Evolutionary conservation across 2,797 vertebrate species (phyloP).

Genomic region (Acipenser ruthenus): DNA sequence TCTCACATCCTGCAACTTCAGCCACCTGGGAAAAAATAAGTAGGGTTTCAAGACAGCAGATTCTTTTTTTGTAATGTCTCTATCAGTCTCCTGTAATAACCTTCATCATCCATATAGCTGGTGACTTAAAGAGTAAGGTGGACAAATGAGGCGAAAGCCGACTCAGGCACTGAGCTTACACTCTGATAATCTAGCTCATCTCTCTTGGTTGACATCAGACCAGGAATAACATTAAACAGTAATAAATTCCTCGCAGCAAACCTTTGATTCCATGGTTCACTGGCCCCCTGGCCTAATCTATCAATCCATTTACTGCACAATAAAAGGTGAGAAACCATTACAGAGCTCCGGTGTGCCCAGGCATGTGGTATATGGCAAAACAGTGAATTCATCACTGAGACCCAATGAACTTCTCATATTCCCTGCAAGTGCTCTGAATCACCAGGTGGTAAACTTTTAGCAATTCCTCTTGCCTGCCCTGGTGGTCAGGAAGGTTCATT

Average conservation of each 20-base stretch:
- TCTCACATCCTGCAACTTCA: not conserved
- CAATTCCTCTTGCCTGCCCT: too few relatives aligned
- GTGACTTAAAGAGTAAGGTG: constrained; percentile 38
- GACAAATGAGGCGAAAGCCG: constrained; percentile 53
- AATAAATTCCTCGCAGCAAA: constrained; percentile 58
- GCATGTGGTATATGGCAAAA: constrained; percentile 55
- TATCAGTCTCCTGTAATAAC: constrained; percentile 37
- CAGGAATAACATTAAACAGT: constrained; percentile 63
- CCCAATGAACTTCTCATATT: constrained; percentile 21
- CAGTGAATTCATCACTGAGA: constrained; percentile 41
- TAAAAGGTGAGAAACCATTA: constrained; percentile 62
- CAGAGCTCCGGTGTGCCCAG: constrained; percentile 47
- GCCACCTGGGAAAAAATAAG: not conserved
- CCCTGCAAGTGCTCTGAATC: constrained; percentile 32
- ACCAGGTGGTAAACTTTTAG: constrained; percentile 30
- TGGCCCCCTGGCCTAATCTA: constrained; percentile 54
- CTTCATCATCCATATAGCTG: constrained; percentile 38
- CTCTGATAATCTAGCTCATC: constrained; percentile 60
- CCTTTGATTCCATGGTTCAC: constrained; percentile 53
- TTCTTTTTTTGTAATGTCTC: constrained; percentile 28
- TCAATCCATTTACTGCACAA: constrained; percentile 60
- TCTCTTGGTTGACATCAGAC: constrained; percentile 52
- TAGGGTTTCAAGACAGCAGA: not conserved
- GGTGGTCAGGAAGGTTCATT: too few relatives aligned
- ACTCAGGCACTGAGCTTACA: constrained; percentile 55